Percentiles rank a stretch among this genome's conserved stretches.
Conservation (phyloP, 2,888 invertebrate genomes). For the Mythimna vitellina region DNA sequence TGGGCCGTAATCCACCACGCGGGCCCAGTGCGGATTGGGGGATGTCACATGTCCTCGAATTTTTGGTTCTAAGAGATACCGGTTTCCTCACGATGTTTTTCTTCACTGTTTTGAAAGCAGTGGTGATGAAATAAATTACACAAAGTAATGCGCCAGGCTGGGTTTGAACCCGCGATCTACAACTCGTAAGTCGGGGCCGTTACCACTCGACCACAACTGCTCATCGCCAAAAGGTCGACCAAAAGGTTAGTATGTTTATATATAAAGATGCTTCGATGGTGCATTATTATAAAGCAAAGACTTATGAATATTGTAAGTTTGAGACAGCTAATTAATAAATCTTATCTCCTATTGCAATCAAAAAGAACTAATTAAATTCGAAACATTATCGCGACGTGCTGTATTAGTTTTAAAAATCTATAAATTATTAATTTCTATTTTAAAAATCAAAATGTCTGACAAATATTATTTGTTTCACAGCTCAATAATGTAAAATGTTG, state of each 20-base stretch:
- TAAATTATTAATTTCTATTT: conserved; percentile 31
- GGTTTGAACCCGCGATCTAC: too few relatives aligned
- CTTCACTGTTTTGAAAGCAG: too few relatives aligned
- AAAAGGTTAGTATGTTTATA: neutral
- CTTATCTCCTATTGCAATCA: conserved; percentile 35
- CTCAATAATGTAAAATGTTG: conserved; percentile 31
- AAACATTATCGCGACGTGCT: conserved; percentile 33
- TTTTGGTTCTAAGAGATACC: too few relatives aligned
- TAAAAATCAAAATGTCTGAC: conserved; percentile 26
- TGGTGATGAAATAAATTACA: too few relatives aligned
- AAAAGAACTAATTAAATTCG: conserved; percentile 3
- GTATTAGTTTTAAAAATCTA: conserved; percentile 5
- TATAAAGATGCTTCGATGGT: neutral
- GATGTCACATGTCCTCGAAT: too few relatives aligned
- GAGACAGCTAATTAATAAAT: conserved; percentile 29
- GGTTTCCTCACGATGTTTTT: too few relatives aligned
- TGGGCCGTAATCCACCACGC: too few relatives aligned
- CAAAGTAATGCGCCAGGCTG: too few relatives aligned
- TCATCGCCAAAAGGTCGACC: too few relatives aligned
- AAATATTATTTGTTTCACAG: conserved; percentile 49
- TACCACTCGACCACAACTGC: too few relatives aligned
- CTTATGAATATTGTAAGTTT: neutral
- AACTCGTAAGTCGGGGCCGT: too few relatives aligned
- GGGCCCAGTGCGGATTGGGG: too few relatives aligned
- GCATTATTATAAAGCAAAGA: conserved; percentile 4